Base-by-base conservation (phyloP, 2,113 vertebrate genomes). In the Canis aureus region DNA sequence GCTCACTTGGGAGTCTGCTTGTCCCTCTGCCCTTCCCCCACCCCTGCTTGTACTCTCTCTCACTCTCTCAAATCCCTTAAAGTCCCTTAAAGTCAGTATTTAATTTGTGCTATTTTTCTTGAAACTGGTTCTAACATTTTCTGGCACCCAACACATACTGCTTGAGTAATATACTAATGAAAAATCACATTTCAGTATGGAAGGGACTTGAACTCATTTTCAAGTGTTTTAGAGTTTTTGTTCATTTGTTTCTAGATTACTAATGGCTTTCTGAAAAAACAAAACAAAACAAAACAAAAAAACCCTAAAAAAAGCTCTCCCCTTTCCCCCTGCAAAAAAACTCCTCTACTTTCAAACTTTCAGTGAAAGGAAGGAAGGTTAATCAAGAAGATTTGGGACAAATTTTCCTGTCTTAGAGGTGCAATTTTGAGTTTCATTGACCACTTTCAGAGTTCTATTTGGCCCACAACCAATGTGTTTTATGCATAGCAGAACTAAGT, bases 101-200 rank as follows among this genome's bases (percentile, higher is more conserved):
- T 91, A 87, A 93, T 87, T 90, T 96, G 43, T 86, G 27, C 55
- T 66, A 59, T 38, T 83, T 80, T 87, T 89, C 73, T 93, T 19
- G 1, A 89, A 84, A 60, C 13, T 4, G 57, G 32, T 74, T 60
- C 64, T 85, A 27, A 76, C 1, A 7, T 89, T 89, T 92, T 60
- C 79, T 76, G 64, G 11, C 49, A 64, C 35, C 19, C 32, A 73
- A 23, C 19, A 83, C 23, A 87, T 29, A 49, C 13, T 27, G 73
- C 62, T 51, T 60, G 60, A 62, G 4, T 69, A 84, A 35, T 17
- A 32, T 8, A 43, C 57, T 29, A 60, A 64, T 29, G 19, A 89
- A 91, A 94, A 74, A 81, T 55, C 27, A 22, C 17, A 32, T 1
- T 76, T 29, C 6, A 64, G 12, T 53, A 12, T 4, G 12, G 62